Evolutionary conservation across 2,797 vertebrate species (phyloP).

Genomic region (Apogon talboti): DNA sequence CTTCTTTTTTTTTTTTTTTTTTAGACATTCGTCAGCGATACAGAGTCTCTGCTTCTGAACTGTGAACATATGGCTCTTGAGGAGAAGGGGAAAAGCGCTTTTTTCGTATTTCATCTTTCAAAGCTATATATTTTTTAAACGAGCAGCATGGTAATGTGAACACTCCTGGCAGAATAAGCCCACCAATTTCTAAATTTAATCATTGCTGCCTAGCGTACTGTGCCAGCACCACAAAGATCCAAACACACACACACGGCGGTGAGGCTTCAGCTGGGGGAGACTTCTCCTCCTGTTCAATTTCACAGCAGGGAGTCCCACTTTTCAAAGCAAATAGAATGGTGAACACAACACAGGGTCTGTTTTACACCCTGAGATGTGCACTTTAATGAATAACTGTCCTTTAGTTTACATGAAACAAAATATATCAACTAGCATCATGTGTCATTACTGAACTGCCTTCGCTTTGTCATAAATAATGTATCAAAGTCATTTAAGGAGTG

Average conservation of each 20-base stretch:
- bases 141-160: conserved; percentile 52
- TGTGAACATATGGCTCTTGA: conserved; percentile 41
- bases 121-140: conserved; percentile 48
- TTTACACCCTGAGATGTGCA: conserved; percentile 3
- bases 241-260: conserved; percentile 8
- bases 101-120: conserved; percentile 50
- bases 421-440: conserved; percentile 30
- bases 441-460: conserved; percentile 8
- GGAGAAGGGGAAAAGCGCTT: neutral
- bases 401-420: conserved; percentile 43
- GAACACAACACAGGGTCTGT: conserved; percentile 30
- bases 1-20: conserved; percentile 14
- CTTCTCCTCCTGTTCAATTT: conserved; percentile 39
- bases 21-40: conserved; percentile 44
- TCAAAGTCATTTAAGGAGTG: neutral
- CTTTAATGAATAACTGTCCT: conserved; percentile 17
- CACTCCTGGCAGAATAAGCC: conserved; percentile 43
- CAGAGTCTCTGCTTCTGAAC: conserved; percentile 39
- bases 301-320: conserved; percentile 35
- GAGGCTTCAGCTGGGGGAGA: conserved; percentile 23
- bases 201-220: conserved; percentile 31
- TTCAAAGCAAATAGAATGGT: conserved; percentile 36
- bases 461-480: conserved; percentile 3
- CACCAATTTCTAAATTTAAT: conserved; percentile 59
- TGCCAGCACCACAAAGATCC: conserved; percentile 14